phyloP scores from a whole-genome alignment of 2,113 vertebrate species.

The Mus pahari region DNA sequence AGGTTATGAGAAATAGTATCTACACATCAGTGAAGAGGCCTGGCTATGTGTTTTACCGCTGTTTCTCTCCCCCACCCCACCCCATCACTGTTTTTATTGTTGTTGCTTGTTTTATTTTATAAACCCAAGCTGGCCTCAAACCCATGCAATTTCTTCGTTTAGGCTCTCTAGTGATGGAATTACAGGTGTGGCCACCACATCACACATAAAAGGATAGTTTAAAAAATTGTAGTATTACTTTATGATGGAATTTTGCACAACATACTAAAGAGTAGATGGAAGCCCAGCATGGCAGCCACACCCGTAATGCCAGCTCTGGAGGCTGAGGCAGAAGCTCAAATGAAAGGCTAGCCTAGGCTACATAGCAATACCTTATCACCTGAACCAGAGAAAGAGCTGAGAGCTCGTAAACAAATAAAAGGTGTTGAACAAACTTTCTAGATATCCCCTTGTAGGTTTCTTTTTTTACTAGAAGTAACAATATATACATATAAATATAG shows the following conservation, averaged over 20 bases:
- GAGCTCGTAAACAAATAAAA: not conserved
- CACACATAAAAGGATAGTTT: not conserved
- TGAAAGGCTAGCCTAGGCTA: not conserved
- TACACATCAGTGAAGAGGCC: not conserved
- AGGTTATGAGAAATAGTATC: not conserved
- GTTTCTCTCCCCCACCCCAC: no score
- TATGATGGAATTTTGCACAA: not conserved
- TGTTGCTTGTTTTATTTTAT: not conserved
- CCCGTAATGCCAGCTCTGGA: not conserved
- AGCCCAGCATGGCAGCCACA: not conserved
- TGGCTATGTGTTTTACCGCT: not conserved
- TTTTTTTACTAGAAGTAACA: not conserved
- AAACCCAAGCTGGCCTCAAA: not conserved
- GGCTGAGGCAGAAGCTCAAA: not conserved
- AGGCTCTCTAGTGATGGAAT: not conserved
- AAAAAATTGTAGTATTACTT: not conserved
- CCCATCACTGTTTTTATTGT: not conserved
- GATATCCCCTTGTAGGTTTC: not conserved
- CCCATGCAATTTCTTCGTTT: not conserved
- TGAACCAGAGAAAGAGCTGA: not conserved
- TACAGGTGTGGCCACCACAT: not conserved
- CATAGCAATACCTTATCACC: not conserved
- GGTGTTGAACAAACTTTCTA: not conserved
- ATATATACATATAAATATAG: not conserved
- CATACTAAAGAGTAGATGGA: not conserved